Conservation (phyloP, 2,888 invertebrate genomes). For the Lepidochrysops patricia region DNA sequence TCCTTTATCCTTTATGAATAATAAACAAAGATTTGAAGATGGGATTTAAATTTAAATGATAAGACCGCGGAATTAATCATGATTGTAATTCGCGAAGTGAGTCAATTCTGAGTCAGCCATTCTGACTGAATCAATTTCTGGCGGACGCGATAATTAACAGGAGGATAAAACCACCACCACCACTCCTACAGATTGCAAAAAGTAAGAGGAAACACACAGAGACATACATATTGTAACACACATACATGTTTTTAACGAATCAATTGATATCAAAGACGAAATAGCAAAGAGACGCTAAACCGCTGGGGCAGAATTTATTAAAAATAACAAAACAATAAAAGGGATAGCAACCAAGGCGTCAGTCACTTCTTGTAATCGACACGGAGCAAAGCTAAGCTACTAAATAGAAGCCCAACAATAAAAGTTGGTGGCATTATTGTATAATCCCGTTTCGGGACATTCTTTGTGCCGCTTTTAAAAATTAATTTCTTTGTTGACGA, state of each 20-base stretch:
- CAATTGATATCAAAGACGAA: background rate
- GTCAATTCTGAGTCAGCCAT: background rate
- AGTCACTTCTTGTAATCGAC: slow-evolving; percentile 2
- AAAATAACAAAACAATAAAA: slow-evolving; percentile 6
- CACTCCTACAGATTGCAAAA: background rate
- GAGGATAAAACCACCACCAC: no score
- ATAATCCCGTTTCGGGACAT: slow-evolving; percentile 53
- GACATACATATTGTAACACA: no score
- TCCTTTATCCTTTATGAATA: background rate
- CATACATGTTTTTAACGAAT: background rate
- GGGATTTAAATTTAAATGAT: background rate
- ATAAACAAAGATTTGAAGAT: slow-evolving; percentile 1
- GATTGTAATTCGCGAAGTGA: background rate
- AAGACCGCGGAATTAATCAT: background rate
- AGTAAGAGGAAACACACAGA: background rate
- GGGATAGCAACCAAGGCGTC: background rate
- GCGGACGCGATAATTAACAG: background rate
- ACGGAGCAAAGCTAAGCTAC: slow-evolving; percentile 37
- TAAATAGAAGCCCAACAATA: slow-evolving; percentile 55
- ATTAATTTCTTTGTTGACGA: slow-evolving; percentile 19
- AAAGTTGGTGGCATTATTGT: slow-evolving; percentile 64
- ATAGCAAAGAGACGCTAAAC: background rate
- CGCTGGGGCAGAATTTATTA: background rate
- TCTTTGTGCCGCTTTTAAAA: slow-evolving; percentile 3
- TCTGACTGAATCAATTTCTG: background rate